Conservation (phyloP, 1,140 invertebrate species). For the Macrobrachium rosenbergii region DNA sequence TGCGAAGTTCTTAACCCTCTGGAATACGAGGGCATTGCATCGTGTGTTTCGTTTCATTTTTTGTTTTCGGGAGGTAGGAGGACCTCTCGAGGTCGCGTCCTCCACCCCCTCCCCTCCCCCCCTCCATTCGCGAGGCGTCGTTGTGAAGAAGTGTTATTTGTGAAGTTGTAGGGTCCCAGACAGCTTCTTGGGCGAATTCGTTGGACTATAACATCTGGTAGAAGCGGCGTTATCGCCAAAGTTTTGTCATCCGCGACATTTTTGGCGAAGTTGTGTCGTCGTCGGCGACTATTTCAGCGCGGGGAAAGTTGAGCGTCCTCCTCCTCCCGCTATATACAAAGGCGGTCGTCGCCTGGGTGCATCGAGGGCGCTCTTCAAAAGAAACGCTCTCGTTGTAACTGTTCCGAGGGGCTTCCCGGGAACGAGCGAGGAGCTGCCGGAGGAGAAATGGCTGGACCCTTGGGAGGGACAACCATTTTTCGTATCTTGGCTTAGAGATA, state of each 20-base stretch:
- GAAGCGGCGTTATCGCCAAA: conserved; percentile 19
- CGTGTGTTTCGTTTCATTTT: too few relatives aligned
- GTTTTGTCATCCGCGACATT: too few relatives aligned
- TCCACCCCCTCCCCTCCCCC: background rate
- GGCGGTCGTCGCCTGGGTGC: background rate
- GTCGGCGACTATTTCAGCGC: conserved; percentile 22
- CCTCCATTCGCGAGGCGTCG: background rate
- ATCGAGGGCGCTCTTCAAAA: background rate
- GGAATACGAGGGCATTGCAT: too few relatives aligned
- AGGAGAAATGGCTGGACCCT: too few relatives aligned
- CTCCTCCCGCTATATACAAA: background rate
- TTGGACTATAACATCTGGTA: conserved; percentile 30
- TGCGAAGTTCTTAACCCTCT: too few relatives aligned
- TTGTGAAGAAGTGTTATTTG: conserved; percentile 41
- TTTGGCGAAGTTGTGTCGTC: conserved; percentile 40
- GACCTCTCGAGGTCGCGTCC: background rate
- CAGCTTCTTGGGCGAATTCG: conserved; percentile 41
- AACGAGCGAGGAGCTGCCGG: too few relatives aligned
- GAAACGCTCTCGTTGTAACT: background rate
- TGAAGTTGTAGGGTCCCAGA: conserved; percentile 42
- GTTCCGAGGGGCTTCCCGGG: background rate
- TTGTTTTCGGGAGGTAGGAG: too few relatives aligned
- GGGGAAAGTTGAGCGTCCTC: conserved; percentile 30
- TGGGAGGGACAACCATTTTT: too few relatives aligned
- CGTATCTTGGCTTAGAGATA: too few relatives aligned